Evolutionary conservation across 2,888 invertebrate species (phyloP).

Genomic region (Andrena marginata): DNA sequence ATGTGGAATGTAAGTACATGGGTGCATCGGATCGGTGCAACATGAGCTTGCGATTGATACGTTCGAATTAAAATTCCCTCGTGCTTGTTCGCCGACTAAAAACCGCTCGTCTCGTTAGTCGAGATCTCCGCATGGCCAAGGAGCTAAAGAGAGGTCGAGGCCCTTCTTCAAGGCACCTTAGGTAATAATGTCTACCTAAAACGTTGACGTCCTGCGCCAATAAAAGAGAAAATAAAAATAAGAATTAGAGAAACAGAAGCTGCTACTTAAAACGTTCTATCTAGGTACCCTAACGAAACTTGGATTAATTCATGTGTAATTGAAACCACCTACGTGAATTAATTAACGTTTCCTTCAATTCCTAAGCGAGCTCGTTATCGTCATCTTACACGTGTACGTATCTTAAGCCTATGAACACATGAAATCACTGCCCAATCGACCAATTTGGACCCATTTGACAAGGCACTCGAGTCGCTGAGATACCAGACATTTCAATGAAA

Average conservation of each 20-base stretch:
- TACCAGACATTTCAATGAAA: constrained; percentile 44
- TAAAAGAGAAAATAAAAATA: constrained; percentile 62
- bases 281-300: constrained; percentile 67
- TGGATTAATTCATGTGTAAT: constrained; percentile 69
- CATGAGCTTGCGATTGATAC: neutral
- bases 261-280: constrained; percentile 76
- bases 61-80: neutral
- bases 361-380: constrained; percentile 76
- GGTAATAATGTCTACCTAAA: constrained; percentile 72
- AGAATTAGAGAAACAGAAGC: constrained; percentile 73
- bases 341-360: constrained; percentile 60
- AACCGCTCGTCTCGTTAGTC: constrained; percentile 9
- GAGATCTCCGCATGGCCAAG: constrained; percentile 53
- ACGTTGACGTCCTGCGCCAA: constrained; percentile 84
- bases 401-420: constrained; percentile 85
- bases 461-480: constrained; percentile 80
- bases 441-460: constrained; percentile 83
- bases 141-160: constrained; percentile 77
- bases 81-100: constrained; percentile 24
- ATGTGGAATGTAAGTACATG: constrained; percentile 22
- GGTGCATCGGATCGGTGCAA: neutral
- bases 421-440: constrained; percentile 85
- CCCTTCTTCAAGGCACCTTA: constrained; percentile 80
- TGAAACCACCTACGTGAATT: constrained; percentile 69
- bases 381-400: constrained; percentile 74